phyloP scores from a whole-genome alignment of 1,140 invertebrate species.

The Drosophila lacertosa region DNA sequence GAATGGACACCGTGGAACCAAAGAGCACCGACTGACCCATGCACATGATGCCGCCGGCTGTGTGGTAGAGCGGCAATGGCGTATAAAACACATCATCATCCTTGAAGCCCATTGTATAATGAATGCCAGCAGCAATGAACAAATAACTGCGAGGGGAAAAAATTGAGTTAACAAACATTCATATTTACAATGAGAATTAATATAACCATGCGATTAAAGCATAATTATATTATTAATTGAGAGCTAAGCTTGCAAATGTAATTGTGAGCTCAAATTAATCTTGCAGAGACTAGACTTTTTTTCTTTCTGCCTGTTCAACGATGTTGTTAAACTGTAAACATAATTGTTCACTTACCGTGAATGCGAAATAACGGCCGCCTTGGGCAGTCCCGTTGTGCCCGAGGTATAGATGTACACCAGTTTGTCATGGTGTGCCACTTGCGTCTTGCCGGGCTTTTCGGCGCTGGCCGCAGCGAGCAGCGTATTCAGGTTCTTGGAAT shows the following conservation, averaged over 20 bases:
- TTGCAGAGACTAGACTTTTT: too few relatives aligned
- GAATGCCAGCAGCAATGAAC: constrained; percentile 91
- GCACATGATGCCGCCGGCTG: constrained; percentile 94
- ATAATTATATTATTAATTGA: neutral
- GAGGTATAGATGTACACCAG: constrained; percentile 94
- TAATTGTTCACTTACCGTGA: constrained; percentile 84
- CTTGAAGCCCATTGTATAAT: constrained; percentile 88
- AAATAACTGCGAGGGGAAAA: constrained; percentile 85
- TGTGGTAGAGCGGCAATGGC: constrained; percentile 97
- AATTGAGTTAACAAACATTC: too few relatives aligned
- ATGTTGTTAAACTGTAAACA: neutral
- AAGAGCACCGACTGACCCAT: constrained; percentile 92
- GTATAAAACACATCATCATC: constrained; percentile 94
- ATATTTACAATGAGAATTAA: too few relatives aligned
- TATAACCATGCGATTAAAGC: too few relatives aligned
- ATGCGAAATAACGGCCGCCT: constrained; percentile 93
- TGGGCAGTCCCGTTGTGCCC: constrained; percentile 95
- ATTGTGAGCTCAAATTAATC: too few relatives aligned
- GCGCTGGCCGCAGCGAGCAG: constrained; percentile 56
- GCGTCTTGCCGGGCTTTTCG: constrained; percentile 56
- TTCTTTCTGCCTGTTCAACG: neutral
- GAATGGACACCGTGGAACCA: constrained; percentile 93
- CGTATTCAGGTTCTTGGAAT: constrained; percentile 63
- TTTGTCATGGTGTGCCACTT: constrained; percentile 85
- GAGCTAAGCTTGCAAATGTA: neutral